Conservation (phyloP, 1,140 invertebrate genomes). For the Cyrtorhinus lividipennis region DNA sequence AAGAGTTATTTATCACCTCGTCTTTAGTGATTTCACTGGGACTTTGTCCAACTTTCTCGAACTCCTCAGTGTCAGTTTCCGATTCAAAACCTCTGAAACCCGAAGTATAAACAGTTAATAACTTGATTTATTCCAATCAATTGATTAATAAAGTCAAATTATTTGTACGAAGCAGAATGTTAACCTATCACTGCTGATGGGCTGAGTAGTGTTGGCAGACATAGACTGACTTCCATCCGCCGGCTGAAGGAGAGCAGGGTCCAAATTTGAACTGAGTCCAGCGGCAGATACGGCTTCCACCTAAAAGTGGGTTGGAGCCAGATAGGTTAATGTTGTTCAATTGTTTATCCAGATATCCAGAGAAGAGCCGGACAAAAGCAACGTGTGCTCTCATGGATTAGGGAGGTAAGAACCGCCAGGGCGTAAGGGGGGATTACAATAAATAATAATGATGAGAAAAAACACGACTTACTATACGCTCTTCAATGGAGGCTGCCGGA, state of each 20-base stretch:
- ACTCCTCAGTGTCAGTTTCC: conserved; percentile 67
- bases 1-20: too few species aligned
- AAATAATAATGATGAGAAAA: background rate
- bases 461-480: conserved; percentile 23
- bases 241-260: conserved; percentile 29
- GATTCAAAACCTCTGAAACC: conserved; percentile 51
- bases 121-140: background rate
- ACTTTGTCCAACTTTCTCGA: conserved; percentile 57
- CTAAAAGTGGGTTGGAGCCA: too few species aligned
- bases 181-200: conserved; percentile 28
- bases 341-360: too few species aligned
- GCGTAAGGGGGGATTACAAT: background rate
- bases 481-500: conserved; percentile 19
- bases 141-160: conserved; percentile 21
- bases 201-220: conserved; percentile 24
- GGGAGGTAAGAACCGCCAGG: background rate
- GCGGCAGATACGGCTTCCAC: conserved; percentile 30
- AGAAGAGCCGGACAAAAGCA: too few species aligned
- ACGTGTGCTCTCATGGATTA: background rate
- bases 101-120: background rate
- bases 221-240: conserved; percentile 29
- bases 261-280: conserved; percentile 30
- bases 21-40: conserved; percentile 31
- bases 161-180: too few species aligned
- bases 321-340: too few species aligned